A percentile compares a stretch with the other conserved stretches of the same genome.
Evolutionary conservation across 1,140 invertebrate species (phyloP).

Genomic region (Heliconius congener): DNA sequence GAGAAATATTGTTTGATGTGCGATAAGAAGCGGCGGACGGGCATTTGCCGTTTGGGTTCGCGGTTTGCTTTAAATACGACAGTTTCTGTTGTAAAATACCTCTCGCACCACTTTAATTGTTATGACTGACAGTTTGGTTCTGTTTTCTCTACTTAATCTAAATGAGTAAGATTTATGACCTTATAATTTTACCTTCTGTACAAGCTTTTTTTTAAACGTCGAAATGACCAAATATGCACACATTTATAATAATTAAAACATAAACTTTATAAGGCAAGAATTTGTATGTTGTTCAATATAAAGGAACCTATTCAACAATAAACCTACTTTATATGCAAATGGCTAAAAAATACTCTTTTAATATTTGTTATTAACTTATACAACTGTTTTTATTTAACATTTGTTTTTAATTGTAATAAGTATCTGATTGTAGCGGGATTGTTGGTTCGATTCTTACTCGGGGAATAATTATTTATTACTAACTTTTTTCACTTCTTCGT

Average conservation of each 20-base stretch:
- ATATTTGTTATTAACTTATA: no score
- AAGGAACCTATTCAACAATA: neutral
- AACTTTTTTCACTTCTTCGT: no score
- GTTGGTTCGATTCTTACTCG: no score
- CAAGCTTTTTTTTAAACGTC: neutral
- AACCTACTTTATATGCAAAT: no score
- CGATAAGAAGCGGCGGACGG: constrained; percentile 63
- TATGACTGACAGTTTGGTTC: constrained; percentile 50
- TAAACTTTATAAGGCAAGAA: neutral
- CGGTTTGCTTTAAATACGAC: constrained; percentile 68
- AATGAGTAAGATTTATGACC: constrained; percentile 38
- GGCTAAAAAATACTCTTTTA: no score
- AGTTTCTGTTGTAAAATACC: constrained; percentile 52
- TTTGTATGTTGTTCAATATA: neutral
- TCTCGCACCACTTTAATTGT: constrained; percentile 54
- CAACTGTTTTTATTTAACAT: no score
- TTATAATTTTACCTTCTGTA: neutral
- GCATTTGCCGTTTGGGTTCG: constrained; percentile 53
- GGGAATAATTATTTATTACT: no score
- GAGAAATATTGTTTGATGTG: constrained; percentile 73
- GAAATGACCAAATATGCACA: neutral
- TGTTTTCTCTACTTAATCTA: constrained; percentile 35
- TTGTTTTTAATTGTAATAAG: no score
- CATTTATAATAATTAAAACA: neutral
- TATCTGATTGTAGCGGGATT: no score